Percentiles rank a stretch among this genome's conserved stretches.
phyloP scores from a whole-genome alignment of 2,113 vertebrate genomes.

The Spilogale gracilis region DNA sequence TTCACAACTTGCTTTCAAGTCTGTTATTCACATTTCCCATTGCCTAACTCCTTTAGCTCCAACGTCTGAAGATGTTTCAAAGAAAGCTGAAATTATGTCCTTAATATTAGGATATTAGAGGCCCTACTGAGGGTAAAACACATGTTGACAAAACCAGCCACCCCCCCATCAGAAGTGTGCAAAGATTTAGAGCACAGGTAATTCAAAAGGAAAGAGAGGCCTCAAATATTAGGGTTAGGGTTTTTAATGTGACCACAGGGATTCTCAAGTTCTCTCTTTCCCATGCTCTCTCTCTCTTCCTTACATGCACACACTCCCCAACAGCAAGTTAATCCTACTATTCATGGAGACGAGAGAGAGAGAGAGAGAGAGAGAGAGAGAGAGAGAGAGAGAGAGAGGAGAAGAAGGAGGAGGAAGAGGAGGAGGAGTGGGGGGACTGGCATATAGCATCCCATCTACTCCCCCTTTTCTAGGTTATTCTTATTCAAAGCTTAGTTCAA shows the following conservation, averaged over 20 bases:
- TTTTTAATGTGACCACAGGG: background rate
- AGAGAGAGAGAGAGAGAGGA: too few relatives aligned
- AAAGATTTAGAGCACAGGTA: background rate
- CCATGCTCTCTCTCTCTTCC: background rate
- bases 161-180: background rate
- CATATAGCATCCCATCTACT: background rate
- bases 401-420: background rate
- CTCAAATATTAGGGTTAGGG: background rate
- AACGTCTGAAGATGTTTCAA: background rate
- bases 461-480: background rate
- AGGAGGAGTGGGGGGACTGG: background rate
- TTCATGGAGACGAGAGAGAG: background rate
- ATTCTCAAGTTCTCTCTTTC: background rate
- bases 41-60: background rate
- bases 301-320: background rate
- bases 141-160: background rate
- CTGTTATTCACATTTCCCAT: background rate
- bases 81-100: background rate
- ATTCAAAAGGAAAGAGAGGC: background rate
- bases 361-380: background rate
- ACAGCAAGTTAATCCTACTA: background rate
- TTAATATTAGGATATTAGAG: background rate
- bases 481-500: background rate
- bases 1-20: rapidly evolving
- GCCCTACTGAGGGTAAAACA: background rate